phyloP scores from a whole-genome alignment of 2,797 vertebrate species.

The Dromococcyx pavoninus region DNA sequence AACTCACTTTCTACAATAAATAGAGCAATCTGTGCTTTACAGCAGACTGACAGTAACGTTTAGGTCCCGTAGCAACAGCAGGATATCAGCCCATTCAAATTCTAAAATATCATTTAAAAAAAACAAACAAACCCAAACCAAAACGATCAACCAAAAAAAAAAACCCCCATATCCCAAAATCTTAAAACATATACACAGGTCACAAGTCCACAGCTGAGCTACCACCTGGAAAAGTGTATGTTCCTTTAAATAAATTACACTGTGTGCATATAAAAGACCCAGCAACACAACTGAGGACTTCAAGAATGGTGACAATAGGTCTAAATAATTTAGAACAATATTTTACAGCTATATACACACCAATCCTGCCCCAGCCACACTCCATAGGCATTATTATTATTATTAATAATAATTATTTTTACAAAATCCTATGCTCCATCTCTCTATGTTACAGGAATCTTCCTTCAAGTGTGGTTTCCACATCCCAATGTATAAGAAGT shows the following conservation, averaged over 20 bases:
- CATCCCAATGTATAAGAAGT: slow-evolving; percentile 84
- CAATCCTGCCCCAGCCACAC: slow-evolving; percentile 75
- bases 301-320: slow-evolving; percentile 80
- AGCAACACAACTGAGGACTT: slow-evolving; percentile 82
- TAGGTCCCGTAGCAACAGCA: slow-evolving; percentile 74
- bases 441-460: slow-evolving; percentile 67
- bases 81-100: slow-evolving; percentile 65
- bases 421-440: slow-evolving; percentile 69
- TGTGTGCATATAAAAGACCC: slow-evolving; percentile 85
- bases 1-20: slow-evolving; percentile 92
- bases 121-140: background rate
- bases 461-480: slow-evolving; percentile 84
- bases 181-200: slow-evolving; percentile 76
- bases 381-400: slow-evolving; percentile 69
- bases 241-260: slow-evolving; percentile 85
- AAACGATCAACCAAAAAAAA: background rate
- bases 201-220: slow-evolving; percentile 79
- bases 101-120: slow-evolving; percentile 62
- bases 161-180: slow-evolving; percentile 63
- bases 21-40: slow-evolving; percentile 87
- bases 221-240: slow-evolving; percentile 66
- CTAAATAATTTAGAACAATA: slow-evolving; percentile 82
- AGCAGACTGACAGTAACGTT: slow-evolving; percentile 77
- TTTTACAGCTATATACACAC: slow-evolving; percentile 86
- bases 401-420: slow-evolving; percentile 74